Evolutionary conservation across 2,888 invertebrate species (phyloP).

Genomic region (Agriotes lineatus): DNA sequence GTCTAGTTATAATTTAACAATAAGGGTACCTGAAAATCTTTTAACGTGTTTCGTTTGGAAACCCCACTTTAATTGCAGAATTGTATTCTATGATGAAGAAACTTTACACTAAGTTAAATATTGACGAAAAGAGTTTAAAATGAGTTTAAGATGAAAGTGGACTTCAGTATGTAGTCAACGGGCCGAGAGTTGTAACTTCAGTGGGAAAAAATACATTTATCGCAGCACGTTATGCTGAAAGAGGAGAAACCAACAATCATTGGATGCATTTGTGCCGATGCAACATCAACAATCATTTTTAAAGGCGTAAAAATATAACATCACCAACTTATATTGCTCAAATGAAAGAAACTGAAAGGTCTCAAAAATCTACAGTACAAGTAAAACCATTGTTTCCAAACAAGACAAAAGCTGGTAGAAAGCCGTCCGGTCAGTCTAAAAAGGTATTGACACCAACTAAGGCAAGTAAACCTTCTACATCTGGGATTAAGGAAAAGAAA

Average conservation of each 20-base stretch:
- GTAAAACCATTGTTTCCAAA: too few relatives aligned
- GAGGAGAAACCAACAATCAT: slow-evolving; percentile 44
- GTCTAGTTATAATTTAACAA: not conserved
- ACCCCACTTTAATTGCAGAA: slow-evolving; percentile 1
- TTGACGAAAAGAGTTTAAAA: not conserved
- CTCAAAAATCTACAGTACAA: too few relatives aligned
- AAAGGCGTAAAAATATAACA: too few relatives aligned
- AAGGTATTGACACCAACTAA: too few relatives aligned
- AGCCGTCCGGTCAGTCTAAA: too few relatives aligned
- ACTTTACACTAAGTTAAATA: not conserved
- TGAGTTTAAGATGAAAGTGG: slow-evolving; percentile 44
- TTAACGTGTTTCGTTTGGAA: slow-evolving; percentile 7
- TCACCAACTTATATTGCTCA: too few relatives aligned
- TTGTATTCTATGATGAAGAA: slow-evolving; percentile 4
- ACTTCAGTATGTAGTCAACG: slow-evolving; percentile 46
- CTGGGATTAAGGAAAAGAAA: too few relatives aligned
- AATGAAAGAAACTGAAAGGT: too few relatives aligned
- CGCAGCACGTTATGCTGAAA: slow-evolving; percentile 46
- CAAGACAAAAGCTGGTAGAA: too few relatives aligned
- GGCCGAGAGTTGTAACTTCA: slow-evolving; percentile 45
- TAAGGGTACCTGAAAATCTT: slow-evolving; percentile 11
- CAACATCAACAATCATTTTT: slow-evolving; percentile 40
- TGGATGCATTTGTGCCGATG: slow-evolving; percentile 30
- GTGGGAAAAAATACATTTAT: slow-evolving; percentile 47
- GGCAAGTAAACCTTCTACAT: too few relatives aligned